Conservation (phyloP, 2,888 invertebrate genomes). For the Cantharis nigra region DNA sequence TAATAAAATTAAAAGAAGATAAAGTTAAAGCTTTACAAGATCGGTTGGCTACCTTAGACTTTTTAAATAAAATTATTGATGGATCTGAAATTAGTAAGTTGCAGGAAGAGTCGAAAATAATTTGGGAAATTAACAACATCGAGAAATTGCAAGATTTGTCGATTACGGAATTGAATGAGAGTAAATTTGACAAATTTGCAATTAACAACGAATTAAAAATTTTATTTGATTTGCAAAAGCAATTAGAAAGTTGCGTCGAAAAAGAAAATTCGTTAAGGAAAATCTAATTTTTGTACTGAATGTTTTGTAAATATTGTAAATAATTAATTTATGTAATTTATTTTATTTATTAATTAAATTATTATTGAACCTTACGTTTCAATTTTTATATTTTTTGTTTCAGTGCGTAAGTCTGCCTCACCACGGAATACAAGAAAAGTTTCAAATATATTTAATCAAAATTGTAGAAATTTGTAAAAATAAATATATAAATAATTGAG, state of each 20-base stretch:
- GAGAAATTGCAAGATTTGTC: conserved; percentile 52
- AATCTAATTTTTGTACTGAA: background rate
- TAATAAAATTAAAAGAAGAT: background rate
- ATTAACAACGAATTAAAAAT: conserved; percentile 55
- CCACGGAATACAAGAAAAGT: background rate
- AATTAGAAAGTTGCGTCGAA: conserved; percentile 42
- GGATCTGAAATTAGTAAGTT: conserved; percentile 52
- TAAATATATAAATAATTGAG: background rate
- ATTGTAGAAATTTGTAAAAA: background rate
- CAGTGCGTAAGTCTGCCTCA: background rate
- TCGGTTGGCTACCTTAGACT: background rate
- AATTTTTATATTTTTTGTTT: background rate
- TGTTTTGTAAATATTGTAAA: background rate
- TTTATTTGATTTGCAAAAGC: conserved; percentile 48
- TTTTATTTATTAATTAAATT: background rate
- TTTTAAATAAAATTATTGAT: conserved; percentile 4
- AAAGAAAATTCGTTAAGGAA: background rate
- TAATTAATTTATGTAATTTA: background rate
- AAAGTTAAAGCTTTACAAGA: background rate
- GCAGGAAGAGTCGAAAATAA: conserved; percentile 48
- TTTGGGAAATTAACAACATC: conserved; percentile 53
- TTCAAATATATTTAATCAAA: background rate
- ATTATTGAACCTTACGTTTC: background rate
- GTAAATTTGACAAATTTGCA: conserved; percentile 39
- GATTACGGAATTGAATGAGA: conserved; percentile 49